Conservation (phyloP, 23 tunicate genomes). For the Trididemnum nubilum region DNA sequence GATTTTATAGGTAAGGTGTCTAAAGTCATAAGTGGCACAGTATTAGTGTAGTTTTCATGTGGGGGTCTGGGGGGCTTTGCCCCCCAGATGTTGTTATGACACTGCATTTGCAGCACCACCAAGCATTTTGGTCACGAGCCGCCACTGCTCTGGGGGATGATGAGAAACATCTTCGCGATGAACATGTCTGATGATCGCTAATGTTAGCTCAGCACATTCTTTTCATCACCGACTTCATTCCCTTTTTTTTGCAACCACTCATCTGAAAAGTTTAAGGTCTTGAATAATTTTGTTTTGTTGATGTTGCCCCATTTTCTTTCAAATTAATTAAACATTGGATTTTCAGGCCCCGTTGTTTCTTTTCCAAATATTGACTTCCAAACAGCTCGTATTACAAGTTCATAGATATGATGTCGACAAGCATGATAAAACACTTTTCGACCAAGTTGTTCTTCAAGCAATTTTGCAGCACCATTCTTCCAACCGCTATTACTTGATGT, state of each 20-base stretch:
- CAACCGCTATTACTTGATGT: slow-evolving; percentile 17
- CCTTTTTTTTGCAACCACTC: background rate
- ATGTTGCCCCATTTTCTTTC: background rate
- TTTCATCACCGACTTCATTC: background rate
- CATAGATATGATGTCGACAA: slow-evolving; percentile 15
- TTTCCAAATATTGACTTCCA: background rate
- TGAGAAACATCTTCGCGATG: too few relatives aligned
- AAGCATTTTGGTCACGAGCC: too few relatives aligned
- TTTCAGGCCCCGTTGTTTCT: slow-evolving; percentile 11
- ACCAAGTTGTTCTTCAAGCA: background rate
- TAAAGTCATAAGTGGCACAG: too few relatives aligned
- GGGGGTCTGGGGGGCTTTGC: too few relatives aligned
- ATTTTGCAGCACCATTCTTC: slow-evolving; percentile 18
- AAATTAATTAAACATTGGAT: background rate
- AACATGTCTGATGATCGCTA: too few relatives aligned
- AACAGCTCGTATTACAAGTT: background rate
- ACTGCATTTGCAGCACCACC: too few relatives aligned
- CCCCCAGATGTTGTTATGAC: too few relatives aligned
- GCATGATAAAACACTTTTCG: slow-evolving; percentile 6
- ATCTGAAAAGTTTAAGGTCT: background rate
- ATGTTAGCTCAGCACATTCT: too few relatives aligned
- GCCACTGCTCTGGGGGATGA: too few relatives aligned
- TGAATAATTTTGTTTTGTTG: background rate
- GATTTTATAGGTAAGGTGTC: too few relatives aligned
- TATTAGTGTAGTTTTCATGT: too few relatives aligned